Conservation (phyloP, 2,888 invertebrate species). For the Zygothrica quintamaculata region DNA sequence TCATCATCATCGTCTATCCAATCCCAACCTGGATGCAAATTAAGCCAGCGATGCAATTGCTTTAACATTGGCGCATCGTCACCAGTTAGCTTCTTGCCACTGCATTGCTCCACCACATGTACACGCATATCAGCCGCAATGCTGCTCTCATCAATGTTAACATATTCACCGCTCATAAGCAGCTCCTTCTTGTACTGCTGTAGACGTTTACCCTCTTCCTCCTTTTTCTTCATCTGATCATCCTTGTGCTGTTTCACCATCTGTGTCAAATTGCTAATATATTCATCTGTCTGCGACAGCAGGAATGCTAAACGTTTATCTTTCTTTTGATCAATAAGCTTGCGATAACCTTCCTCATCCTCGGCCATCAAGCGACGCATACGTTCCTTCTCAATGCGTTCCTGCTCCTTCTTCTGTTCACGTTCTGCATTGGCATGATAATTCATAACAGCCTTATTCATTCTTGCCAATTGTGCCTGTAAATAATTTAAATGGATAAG, state of each 20-base stretch:
- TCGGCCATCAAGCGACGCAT: constrained; percentile 99
- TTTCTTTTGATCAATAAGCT: constrained; percentile 99
- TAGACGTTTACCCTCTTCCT: constrained; percentile 93
- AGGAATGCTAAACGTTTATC: constrained; percentile 99
- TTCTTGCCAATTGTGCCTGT: constrained; percentile 92
- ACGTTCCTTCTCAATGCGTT: constrained; percentile 99
- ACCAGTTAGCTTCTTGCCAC: constrained; percentile 89
- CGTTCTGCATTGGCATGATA: constrained; percentile 99
- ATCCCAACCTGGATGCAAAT: constrained; percentile 97
- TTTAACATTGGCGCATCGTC: constrained; percentile 95
- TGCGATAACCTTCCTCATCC: constrained; percentile 99
- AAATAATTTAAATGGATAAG: not conserved
- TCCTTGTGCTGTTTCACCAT: constrained; percentile 98
- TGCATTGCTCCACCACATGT: constrained; percentile 94
- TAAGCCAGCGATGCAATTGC: constrained; percentile 94
- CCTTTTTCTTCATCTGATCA: constrained; percentile 95
- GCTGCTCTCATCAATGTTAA: constrained; percentile 90
- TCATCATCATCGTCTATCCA: constrained; percentile 91
- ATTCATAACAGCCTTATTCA: constrained; percentile 98
- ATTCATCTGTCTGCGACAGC: constrained; percentile 99
- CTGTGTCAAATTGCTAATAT: constrained; percentile 97
- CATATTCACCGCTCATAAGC: constrained; percentile 88
- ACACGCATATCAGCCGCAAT: constrained; percentile 92
- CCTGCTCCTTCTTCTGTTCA: constrained; percentile 99
- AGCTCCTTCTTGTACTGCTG: constrained; percentile 90